Evolutionary conservation across 2,888 invertebrate genomes (phyloP), one percentile per base, ranked within the genome.

Genomic region (Lepas anatifera): DNA sequence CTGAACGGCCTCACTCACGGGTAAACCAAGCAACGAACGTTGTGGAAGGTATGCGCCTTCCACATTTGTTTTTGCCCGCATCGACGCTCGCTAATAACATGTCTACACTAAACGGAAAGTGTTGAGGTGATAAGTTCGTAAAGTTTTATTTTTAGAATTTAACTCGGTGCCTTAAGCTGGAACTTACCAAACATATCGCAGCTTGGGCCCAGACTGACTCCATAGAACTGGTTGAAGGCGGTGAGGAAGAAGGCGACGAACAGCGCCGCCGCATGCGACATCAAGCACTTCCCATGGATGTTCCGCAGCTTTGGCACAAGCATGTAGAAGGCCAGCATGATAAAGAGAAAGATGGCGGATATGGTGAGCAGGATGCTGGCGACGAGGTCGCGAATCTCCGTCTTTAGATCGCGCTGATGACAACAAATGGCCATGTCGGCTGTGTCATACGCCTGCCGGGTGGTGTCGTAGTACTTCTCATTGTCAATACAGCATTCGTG

Each of bases 181-280:
- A 41, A 41, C 58, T 58, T 25, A 58, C 58, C 58, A 22, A 58
- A 10, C 6, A 8, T 22, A 6, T 58, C 58, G 58, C 58, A 58
- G 32, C 58, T 22, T 7, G 32, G 16, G 7, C 58, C 58, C 22
- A 35, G 32, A 8, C 22, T 1, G 4, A 58, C 16, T 18, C 58
- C 8, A 10, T 2, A 1, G 4, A 58, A 2, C 18, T 58, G 58
- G 58, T 35, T 58, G 58, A 8, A 58, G 35, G 35, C 35, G 32
- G 58, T 58, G 32, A 58, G 35, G 35, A 58, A 58, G 58, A 58
- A 58, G 22, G 58, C 58, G 58, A 58, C 58, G 35, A 58, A 58
- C 22, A 58, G 58, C 35, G 58, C 58, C 3, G 58, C 18, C 2
- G 58, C 58, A 35, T 58, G 58, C 32, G 58, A 58, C 58, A 58